Evolutionary conservation across 2,113 vertebrate species (phyloP), one percentile per base, ranked within the genome.

Genomic region (Amazona guildingii): DNA sequence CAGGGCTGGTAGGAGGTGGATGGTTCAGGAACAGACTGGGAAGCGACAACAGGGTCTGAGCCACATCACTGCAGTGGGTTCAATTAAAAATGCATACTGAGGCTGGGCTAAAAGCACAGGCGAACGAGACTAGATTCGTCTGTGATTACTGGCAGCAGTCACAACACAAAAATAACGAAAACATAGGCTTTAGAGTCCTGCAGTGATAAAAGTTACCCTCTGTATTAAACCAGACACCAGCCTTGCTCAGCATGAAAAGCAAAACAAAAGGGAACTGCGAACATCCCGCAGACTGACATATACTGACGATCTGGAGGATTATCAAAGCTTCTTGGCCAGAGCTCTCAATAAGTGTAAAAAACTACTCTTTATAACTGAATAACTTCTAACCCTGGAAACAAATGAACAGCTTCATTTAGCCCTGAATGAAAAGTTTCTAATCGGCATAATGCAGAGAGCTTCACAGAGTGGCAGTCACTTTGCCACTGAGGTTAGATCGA

Each of bases 301-400:
- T 54, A 81, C 51, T 81, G 74, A 72, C 0, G 0, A 79, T 43
- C 83, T 91, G 89, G 81, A 92, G 35, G 24, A 52, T 84, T 80
- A 94, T 81, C 92, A 96, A 92, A 94, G 81, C 62, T 72, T 94
- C 92, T 94, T 92, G 88, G 94, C 83, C 31, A 62, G 81, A 66
- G 62, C 69, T 76, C 77, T 75, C 77, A 68, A 0, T 70, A 61
- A 81, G 18, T 18, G 13, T 52, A 57, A 94, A 87, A 97, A 77
- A 67, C 72, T 6, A 64, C 57, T 31, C 31, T 61, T 37, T 66
- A 43, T 48, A 41, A 46, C 57, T 78, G n/a, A 28, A 20, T 5
- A 2, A 44, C 67, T 81, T 57, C 9, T 44, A 87, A 76, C 81
- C 31, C 52, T 43, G 69, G 48, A 44, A 94, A 82, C 16, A 73